Evolutionary conservation across 1,140 invertebrate genomes (phyloP).

Genomic region (Bicyclus anynana): DNA sequence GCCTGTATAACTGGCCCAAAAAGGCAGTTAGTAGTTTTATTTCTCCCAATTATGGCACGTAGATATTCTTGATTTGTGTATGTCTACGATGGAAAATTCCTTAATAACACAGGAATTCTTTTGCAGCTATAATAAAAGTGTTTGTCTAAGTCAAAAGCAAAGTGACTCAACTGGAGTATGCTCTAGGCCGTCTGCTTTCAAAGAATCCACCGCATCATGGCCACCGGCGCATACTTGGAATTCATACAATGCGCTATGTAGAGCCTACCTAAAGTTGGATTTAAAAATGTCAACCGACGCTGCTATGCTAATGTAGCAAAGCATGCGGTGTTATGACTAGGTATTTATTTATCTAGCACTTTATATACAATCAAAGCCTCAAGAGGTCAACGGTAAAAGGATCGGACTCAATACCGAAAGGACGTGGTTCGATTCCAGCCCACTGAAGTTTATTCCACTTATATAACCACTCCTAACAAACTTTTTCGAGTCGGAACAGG

Average conservation of each 20-base stretch:
- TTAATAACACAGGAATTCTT: too few relatives aligned
- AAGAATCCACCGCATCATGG: constrained; percentile 17
- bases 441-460: too few relatives aligned
- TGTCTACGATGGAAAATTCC: too few relatives aligned
- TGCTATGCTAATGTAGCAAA: constrained; percentile 7
- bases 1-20: too few relatives aligned
- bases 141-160: constrained; percentile 1
- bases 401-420: too few relatives aligned
- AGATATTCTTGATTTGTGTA: too few relatives aligned
- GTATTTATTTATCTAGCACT: background rate
- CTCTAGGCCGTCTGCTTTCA: constrained; percentile 19
- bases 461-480: too few relatives aligned
- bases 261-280: constrained; percentile 3
- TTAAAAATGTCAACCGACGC: constrained; percentile 11
- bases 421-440: too few relatives aligned
- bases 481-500: too few relatives aligned
- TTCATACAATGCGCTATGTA: background rate
- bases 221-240: background rate
- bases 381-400: too few relatives aligned
- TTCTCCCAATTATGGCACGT: too few relatives aligned
- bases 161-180: constrained; percentile 1
- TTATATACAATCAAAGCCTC: background rate
- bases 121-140: background rate
- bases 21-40: too few relatives aligned
- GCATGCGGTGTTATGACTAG: background rate